A percentile compares a stretch with the other conserved stretches of the same genome.
Evolutionary conservation across 2,113 vertebrate genomes (phyloP).

Genomic region (Sapajus apella): DNA sequence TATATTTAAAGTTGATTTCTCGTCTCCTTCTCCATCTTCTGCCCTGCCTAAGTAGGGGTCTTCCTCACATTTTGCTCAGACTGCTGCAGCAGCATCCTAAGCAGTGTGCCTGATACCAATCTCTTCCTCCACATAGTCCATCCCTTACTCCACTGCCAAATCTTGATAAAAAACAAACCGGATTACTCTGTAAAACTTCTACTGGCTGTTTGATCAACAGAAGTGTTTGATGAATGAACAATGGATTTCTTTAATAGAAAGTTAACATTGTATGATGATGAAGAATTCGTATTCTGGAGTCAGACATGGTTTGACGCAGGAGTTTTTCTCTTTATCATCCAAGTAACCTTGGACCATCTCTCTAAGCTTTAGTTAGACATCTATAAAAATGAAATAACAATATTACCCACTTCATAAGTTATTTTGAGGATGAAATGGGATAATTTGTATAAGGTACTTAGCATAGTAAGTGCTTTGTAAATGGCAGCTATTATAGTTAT

Average conservation of each 20-base stretch:
- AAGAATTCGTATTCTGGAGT: not conserved
- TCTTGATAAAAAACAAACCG: not conserved
- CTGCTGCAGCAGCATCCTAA: not conserved
- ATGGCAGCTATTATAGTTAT: not conserved
- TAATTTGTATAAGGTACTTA: not conserved
- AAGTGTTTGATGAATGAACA: conserved; percentile 5
- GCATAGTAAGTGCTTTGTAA: not conserved
- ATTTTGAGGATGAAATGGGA: not conserved
- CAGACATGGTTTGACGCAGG: not conserved
- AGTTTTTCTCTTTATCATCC: conserved; percentile 21
- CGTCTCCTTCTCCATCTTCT: not conserved
- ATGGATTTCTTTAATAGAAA: conserved; percentile 7
- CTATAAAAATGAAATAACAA: not conserved
- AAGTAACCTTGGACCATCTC: not conserved
- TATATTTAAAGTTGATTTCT: not conserved
- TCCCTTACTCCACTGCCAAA: not conserved
- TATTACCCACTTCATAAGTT: not conserved
- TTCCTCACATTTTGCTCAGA: not conserved
- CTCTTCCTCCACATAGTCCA: not conserved
- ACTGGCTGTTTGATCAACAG: not conserved
- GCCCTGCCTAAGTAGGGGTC: not conserved
- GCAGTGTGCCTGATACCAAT: not conserved
- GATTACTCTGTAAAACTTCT: conserved; percentile 16
- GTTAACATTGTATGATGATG: not conserved
- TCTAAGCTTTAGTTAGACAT: not conserved